A percentile compares a stretch with the other conserved stretches of the same genome.
Conservation (phyloP, 37 sponge, comb jelly and placozoan species). For the Geodia barretti region DNA sequence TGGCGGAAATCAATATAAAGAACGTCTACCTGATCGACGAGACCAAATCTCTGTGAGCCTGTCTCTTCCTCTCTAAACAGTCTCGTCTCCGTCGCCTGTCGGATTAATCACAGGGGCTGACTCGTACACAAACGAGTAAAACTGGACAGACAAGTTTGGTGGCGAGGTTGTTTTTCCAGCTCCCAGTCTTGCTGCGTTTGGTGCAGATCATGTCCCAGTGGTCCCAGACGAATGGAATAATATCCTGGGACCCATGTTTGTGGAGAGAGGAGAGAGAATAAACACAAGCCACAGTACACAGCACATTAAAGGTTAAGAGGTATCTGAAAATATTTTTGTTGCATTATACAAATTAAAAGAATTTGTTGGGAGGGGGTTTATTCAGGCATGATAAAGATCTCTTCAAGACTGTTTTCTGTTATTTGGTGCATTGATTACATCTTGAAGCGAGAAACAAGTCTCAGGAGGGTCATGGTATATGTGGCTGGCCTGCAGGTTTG, state of each 20-base stretch:
- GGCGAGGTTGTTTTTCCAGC: conserved; percentile 72
- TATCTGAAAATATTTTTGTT: too few species aligned
- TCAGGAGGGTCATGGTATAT: not conserved
- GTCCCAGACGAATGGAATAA: conserved; percentile 85
- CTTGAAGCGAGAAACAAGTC: conserved; percentile 58
- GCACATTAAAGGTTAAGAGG: too few species aligned
- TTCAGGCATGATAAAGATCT: too few species aligned
- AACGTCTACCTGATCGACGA: conserved; percentile 60
- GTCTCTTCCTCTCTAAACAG: conserved; percentile 46
- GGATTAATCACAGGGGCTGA: too few species aligned
- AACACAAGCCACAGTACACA: too few species aligned
- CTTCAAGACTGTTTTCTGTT: not conserved
- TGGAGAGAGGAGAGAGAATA: not conserved
- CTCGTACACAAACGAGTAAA: too few species aligned
- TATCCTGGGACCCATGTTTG: conserved; percentile 51
- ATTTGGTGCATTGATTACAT: conserved; percentile 26
- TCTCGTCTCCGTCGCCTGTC: conserved; percentile 53
- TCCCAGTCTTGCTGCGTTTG: conserved; percentile 65
- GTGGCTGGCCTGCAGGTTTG: conserved; percentile 59
- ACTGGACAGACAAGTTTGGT: conserved; percentile 81
- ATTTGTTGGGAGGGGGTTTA: too few species aligned
- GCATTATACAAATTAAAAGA: not conserved
- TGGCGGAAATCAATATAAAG: too few species aligned
- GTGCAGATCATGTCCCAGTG: conserved; percentile 89
- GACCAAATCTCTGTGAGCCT: conserved; percentile 31